Evolutionary conservation across 2,888 invertebrate species (phyloP).

Genomic region (Sarcophaga rosellei): DNA sequence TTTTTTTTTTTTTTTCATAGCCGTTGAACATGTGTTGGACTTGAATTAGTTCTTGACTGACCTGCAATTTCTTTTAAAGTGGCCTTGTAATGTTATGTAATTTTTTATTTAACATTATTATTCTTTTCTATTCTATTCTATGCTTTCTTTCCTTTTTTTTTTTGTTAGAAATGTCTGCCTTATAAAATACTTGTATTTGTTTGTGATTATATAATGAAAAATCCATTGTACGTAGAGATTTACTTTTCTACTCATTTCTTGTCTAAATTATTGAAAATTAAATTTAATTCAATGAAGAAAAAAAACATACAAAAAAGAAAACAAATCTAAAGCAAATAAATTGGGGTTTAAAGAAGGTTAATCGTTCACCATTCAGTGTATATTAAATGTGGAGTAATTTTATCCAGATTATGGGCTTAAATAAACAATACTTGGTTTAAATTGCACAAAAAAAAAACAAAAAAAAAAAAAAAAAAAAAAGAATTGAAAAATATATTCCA

Average conservation of each 20-base stretch:
- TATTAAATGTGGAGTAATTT: conserved; percentile 50
- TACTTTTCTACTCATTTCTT: conserved; percentile 2
- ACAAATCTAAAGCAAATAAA: not conserved
- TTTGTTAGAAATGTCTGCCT: not conserved
- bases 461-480: no score
- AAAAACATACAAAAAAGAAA: conserved; percentile 18
- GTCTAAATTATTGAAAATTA: conserved; percentile 51
- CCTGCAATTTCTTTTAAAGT: conserved; percentile 61
- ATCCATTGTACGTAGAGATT: not conserved
- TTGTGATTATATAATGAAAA: conserved; percentile 52
- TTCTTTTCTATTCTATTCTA: no score
- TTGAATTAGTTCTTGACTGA: conserved; percentile 51
- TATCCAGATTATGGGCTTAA: not conserved
- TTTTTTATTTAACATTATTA: conserved; percentile 25
- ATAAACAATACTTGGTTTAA: conserved; percentile 1
- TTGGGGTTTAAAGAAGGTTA: conserved; percentile 47
- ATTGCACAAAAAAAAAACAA: no score
- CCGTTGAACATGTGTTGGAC: conserved; percentile 25
- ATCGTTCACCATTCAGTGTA: not conserved
- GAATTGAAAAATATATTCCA: no score
- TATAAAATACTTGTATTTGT: conserved; percentile 44
- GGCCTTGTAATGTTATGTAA: conserved; percentile 65
- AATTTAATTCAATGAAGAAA: conserved; percentile 38
- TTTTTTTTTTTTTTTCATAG: conserved; percentile 4
- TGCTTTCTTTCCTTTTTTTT: not conserved